These are phyloP conservation scores for Coremacera marginata DNA, from an alignment of 2,888 invertebrate species.

Conservation along the genomic window DNA sequence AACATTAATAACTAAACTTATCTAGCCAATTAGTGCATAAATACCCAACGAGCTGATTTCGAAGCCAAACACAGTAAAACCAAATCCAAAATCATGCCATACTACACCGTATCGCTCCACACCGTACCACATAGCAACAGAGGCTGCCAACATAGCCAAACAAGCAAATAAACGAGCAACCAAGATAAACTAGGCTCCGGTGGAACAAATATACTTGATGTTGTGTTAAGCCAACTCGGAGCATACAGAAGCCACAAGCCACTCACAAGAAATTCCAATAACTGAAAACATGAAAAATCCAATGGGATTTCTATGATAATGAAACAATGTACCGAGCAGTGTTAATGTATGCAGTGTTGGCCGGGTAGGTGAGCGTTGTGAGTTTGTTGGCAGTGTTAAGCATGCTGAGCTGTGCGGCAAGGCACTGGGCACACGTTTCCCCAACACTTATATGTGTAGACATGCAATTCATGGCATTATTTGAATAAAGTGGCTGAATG, in stretches of 20 bases:
- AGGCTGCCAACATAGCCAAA: not conserved
- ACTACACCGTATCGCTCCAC: not conserved
- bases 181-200: not conserved
- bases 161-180: not conserved
- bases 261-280: conserved; percentile 11
- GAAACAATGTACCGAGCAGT: not conserved
- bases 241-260: not conserved
- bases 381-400: no score
- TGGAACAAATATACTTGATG: not conserved
- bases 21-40: conserved; percentile 30
- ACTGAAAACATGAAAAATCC: conserved; percentile 26
- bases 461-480: no score
- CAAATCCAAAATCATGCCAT: not conserved
- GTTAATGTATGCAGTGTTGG: not conserved
- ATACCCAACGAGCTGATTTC: conserved; percentile 1
- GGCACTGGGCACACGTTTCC: no score
- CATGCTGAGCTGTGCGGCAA: no score
- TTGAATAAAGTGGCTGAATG: no score
- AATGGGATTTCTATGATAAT: conserved; percentile 29
- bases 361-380: not conserved
- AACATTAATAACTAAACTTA: conserved; percentile 30
- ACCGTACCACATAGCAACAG: not conserved
- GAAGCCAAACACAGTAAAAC: not conserved
- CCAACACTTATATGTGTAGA: no score
- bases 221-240: not conserved